Conservation (phyloP, 2,888 invertebrate species). For the Anthophora plumipes region DNA sequence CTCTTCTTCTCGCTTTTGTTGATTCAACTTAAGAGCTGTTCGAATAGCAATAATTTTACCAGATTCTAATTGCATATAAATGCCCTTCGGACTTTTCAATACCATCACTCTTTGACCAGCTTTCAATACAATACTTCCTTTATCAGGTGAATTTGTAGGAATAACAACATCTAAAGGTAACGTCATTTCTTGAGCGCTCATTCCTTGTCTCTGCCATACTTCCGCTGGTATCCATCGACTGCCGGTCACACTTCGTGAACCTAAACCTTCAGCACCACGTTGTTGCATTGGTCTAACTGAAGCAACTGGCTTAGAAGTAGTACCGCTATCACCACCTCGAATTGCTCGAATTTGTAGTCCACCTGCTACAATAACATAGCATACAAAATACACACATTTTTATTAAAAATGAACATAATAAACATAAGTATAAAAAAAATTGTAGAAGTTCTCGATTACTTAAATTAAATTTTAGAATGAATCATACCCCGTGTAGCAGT, state of each 20-base stretch:
- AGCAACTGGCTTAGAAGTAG: conserved; percentile 89
- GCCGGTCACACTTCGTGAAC: conserved; percentile 85
- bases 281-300: conserved; percentile 93
- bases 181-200: conserved; percentile 98
- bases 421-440: neutral
- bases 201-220: conserved; percentile 96
- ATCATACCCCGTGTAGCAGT: conserved; percentile 81
- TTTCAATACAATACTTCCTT: conserved; percentile 95
- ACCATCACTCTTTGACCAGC: conserved; percentile 98
- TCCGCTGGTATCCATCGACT: conserved; percentile 94
- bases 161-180: conserved; percentile 96
- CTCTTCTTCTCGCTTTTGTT: conserved; percentile 85
- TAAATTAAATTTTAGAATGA: conserved; percentile 27
- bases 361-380: conserved; percentile 75
- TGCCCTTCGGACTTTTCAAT: conserved; percentile 97
- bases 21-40: conserved; percentile 90
- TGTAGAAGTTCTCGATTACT: too few relatives aligned
- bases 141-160: conserved; percentile 95
- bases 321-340: conserved; percentile 86
- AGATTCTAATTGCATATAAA: conserved; percentile 97
- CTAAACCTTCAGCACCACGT: conserved; percentile 82
- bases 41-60: conserved; percentile 97
- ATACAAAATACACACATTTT: conserved; percentile 14
- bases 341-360: conserved; percentile 87
- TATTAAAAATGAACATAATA: neutral